These are phyloP conservation scores for Nicator chloris DNA, from an alignment of 2,113 vertebrate genomes.

Conservation along the genomic window DNA sequence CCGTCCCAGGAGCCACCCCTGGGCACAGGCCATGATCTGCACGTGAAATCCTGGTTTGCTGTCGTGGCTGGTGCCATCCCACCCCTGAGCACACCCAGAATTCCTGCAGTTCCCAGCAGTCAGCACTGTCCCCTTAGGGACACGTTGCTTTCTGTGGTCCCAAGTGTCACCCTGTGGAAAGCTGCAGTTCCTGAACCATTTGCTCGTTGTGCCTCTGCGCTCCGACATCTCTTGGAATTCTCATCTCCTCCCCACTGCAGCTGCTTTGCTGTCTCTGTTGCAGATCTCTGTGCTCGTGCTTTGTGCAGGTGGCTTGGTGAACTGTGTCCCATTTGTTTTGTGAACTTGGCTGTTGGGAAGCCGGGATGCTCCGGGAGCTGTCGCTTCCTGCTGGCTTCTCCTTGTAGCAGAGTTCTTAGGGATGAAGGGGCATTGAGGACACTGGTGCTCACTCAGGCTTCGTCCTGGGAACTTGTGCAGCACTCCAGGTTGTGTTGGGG, in stretches of 20 bases:
- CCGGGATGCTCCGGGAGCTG: neutral
- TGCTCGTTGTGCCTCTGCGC: neutral
- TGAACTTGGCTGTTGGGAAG: neutral
- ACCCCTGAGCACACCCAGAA: neutral
- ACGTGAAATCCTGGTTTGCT: neutral
- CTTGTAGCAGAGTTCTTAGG: neutral
- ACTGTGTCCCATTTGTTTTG: neutral
- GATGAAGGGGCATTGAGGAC: neutral
- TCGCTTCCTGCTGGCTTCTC: neutral
- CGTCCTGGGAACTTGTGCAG: neutral
- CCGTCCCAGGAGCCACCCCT: neutral
- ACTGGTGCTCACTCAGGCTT: neutral
- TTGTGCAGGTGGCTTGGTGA: neutral
- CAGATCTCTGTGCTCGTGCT: slow-evolving; percentile 15
- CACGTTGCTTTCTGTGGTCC: neutral
- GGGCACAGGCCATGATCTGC: neutral
- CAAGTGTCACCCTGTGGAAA: neutral
- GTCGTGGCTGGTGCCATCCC: neutral
- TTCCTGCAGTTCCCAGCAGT: neutral
- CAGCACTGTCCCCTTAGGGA: neutral
- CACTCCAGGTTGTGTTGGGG: neutral
- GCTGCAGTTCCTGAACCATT: neutral
- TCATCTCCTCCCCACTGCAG: neutral
- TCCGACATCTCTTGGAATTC: neutral
- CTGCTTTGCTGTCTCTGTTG: neutral